These are phyloP conservation scores for Peromyscus attwateri DNA, from an alignment of 2,797 vertebrate species.

Conservation along the genomic window DNA sequence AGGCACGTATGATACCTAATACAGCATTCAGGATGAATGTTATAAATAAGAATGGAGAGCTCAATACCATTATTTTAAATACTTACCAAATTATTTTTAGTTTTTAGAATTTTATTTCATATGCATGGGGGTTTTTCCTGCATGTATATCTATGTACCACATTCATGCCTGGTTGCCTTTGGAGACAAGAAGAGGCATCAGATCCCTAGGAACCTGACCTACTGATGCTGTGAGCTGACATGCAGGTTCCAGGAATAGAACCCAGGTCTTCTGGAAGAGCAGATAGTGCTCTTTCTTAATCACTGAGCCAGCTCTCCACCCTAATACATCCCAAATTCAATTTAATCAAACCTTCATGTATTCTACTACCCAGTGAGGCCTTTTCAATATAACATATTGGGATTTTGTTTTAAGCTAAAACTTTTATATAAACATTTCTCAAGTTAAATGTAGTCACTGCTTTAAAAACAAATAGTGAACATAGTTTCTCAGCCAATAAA, in stretches of 20 bases:
- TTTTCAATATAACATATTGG: neutral
- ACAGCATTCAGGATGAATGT: neutral
- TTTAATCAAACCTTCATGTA: neutral
- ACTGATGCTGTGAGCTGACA: no score
- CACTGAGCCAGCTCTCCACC: no score
- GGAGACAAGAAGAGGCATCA: neutral
- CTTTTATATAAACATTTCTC: neutral
- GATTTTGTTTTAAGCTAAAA: neutral
- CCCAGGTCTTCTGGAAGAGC: neutral
- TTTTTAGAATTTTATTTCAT: neutral
- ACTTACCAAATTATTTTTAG: neutral
- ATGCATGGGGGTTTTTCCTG: neutral
- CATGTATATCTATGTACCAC: neutral
- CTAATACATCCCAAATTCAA: neutral
- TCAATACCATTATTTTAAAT: neutral
- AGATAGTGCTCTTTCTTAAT: neutral
- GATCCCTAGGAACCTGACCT: no score
- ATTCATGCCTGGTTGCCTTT: neutral
- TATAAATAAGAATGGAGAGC: neutral
- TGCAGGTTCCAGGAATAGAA: no score
- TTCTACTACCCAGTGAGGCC: neutral
- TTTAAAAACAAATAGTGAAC: neutral
- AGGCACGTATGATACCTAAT: neutral
- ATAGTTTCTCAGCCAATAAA: neutral
- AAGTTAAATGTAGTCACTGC: neutral